These are phyloP conservation scores for Portevinia maculata DNA, from an alignment of 2,888 invertebrate genomes.

Conservation along the genomic window DNA sequence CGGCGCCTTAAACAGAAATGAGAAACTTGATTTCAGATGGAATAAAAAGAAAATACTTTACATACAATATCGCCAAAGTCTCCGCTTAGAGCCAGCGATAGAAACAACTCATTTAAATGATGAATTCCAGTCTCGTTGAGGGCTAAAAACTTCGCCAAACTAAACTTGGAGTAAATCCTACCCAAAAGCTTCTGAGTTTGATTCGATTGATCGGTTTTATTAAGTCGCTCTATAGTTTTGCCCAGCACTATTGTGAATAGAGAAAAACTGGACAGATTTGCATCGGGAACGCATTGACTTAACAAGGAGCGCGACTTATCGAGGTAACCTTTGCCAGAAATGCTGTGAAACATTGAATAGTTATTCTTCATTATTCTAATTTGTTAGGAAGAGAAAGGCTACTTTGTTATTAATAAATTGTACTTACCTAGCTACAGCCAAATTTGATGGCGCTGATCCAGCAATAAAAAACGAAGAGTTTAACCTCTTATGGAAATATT, in stretches of 20 bases:
- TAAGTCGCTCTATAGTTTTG: constrained; percentile 77
- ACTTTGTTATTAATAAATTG: neutral
- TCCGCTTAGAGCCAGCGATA: constrained; percentile 79
- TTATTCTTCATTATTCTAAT: no score
- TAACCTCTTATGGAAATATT: constrained; percentile 85
- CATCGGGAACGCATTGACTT: constrained; percentile 76
- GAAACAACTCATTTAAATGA: constrained; percentile 83
- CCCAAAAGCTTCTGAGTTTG: constrained; percentile 84
- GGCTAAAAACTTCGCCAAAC: constrained; percentile 84
- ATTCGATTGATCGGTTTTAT: constrained; percentile 58
- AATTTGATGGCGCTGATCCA: constrained; percentile 83
- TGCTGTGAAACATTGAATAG: constrained; percentile 38
- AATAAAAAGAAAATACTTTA: neutral
- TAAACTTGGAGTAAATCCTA: constrained; percentile 85
- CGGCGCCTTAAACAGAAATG: constrained; percentile 76
- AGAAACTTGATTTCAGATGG: no score
- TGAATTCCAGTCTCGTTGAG: constrained; percentile 85
- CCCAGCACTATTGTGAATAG: constrained; percentile 83
- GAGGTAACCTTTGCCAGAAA: constrained; percentile 79
- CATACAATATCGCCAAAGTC: constrained; percentile 77
- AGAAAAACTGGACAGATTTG: constrained; percentile 83
- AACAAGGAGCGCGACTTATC: constrained; percentile 82
- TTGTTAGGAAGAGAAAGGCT: no score
- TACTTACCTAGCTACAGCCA: constrained; percentile 80
- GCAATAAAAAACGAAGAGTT: constrained; percentile 84